These are phyloP conservation scores for Amphiduros pacificus DNA, from an alignment of 2,888 invertebrate genomes.

Conservation along the genomic window DNA sequence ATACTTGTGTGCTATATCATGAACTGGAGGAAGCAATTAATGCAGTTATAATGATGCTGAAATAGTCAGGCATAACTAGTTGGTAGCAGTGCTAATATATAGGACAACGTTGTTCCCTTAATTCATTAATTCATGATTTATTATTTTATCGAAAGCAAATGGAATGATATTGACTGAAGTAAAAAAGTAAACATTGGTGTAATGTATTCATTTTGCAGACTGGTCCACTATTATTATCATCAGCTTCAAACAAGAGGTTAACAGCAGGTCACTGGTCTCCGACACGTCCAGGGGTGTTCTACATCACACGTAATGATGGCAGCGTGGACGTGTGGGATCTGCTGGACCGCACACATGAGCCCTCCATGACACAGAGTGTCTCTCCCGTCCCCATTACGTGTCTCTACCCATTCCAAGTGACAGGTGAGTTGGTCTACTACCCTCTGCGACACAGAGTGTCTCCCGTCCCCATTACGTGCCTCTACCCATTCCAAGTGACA, in stretches of 20 bases:
- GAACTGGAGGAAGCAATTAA: too few species aligned
- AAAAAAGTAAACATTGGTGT: too few species aligned
- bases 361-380: slow-evolving; percentile 70
- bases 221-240: slow-evolving; percentile 51
- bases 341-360: slow-evolving; percentile 70
- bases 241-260: slow-evolving; percentile 41
- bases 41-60: too few species aligned
- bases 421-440: slow-evolving; percentile 59
- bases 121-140: too few species aligned
- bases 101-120: too few species aligned
- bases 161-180: too few species aligned
- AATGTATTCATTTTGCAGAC: slow-evolving; percentile 35
- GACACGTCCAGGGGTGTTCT: slow-evolving; percentile 73
- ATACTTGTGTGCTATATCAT: too few species aligned
- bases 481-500: slow-evolving; percentile 51
- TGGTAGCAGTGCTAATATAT: too few species aligned
- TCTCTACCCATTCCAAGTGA: slow-evolving; percentile 50
- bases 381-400: slow-evolving; percentile 61
- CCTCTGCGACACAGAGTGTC: slow-evolving; percentile 70
- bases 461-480: slow-evolving; percentile 47
- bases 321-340: slow-evolving; percentile 82
- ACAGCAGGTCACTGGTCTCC: slow-evolving; percentile 71
- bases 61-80: too few species aligned
- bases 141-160: too few species aligned
- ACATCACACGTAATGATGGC: slow-evolving; percentile 74